These are phyloP conservation scores for Acanthornis magna DNA, from an alignment of 2,797 vertebrate genomes.

Conservation along the genomic window DNA sequence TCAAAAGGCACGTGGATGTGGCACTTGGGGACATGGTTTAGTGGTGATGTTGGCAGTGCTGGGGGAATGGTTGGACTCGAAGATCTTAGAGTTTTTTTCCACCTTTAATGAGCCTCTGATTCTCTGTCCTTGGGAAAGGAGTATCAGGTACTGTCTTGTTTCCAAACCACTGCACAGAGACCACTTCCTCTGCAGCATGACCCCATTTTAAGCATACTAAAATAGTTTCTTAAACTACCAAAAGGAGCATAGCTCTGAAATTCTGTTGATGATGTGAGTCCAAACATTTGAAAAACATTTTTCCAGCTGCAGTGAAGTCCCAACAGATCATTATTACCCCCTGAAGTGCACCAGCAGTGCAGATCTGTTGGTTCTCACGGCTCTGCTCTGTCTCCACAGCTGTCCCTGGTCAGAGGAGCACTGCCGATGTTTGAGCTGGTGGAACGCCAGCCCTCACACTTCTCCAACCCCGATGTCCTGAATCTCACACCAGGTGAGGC, in stretches of 20 bases:
- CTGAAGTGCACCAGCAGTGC: background rate
- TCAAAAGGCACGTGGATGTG: background rate
- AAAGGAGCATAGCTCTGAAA: background rate
- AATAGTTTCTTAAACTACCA: background rate
- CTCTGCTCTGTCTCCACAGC: conserved; percentile 69
- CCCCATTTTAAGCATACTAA: background rate
- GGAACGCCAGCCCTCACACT: conserved; percentile 90
- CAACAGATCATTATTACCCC: rapidly evolving
- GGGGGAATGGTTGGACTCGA: background rate
- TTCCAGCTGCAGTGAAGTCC: background rate
- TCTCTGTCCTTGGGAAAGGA: background rate
- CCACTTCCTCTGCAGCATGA: background rate
- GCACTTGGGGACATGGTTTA: background rate
- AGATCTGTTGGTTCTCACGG: background rate
- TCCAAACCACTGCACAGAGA: background rate
- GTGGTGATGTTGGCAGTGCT: background rate
- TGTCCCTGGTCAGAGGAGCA: conserved; percentile 86
- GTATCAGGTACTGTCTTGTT: background rate
- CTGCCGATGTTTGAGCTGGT: conserved; percentile 97
- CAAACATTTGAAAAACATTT: background rate
- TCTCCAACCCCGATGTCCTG: conserved; percentile 88
- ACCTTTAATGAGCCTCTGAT: background rate
- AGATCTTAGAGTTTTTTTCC: background rate
- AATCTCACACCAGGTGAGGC: conserved; percentile 92
- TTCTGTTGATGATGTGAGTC: background rate